Percentiles rank a stretch among this genome's conserved stretches.
These are phyloP conservation scores for Pardosa pseudoannulata DNA, from an alignment of 2,888 invertebrate species.

Conservation along the genomic window DNA sequence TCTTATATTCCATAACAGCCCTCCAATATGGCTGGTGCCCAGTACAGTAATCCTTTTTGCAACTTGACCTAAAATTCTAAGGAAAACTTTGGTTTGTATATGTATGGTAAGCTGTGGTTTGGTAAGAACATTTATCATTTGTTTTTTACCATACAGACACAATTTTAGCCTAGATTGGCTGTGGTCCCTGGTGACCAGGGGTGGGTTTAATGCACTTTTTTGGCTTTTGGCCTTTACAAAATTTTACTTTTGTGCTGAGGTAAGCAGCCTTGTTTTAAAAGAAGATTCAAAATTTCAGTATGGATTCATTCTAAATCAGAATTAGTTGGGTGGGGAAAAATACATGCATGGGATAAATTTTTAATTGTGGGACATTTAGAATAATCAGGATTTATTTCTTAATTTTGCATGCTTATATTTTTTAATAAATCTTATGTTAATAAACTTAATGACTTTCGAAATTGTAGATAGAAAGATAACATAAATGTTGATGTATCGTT, in stretches of 20 bases:
- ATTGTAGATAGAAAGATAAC: too few relatives aligned
- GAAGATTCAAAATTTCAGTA: too few relatives aligned
- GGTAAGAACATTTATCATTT: slow-evolving; percentile 72
- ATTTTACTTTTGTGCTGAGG: slow-evolving; percentile 41
- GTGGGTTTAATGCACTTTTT: slow-evolving; percentile 25
- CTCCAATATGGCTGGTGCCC: slow-evolving; percentile 72
- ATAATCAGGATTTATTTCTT: neutral
- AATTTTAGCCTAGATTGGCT: slow-evolving; percentile 23
- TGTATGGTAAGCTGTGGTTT: slow-evolving; percentile 72
- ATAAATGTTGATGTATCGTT: too few relatives aligned
- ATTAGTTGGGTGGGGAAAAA: neutral
- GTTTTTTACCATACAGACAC: slow-evolving; percentile 69
- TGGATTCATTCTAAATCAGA: neutral
- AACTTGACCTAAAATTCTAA: slow-evolving; percentile 66
- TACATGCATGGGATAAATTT: neutral
- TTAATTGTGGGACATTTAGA: neutral
- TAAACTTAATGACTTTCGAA: too few relatives aligned
- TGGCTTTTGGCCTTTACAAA: neutral
- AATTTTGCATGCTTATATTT: neutral
- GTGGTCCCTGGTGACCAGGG: slow-evolving; percentile 47
- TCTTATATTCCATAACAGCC: slow-evolving; percentile 78
- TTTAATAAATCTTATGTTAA: neutral
- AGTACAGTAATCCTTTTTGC: slow-evolving; percentile 56
- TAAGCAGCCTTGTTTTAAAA: slow-evolving; percentile 50
- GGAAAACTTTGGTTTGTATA: slow-evolving; percentile 72